Base-by-base conservation (phyloP, 2,888 invertebrate species). In the Drosophila setosimentum region DNA sequence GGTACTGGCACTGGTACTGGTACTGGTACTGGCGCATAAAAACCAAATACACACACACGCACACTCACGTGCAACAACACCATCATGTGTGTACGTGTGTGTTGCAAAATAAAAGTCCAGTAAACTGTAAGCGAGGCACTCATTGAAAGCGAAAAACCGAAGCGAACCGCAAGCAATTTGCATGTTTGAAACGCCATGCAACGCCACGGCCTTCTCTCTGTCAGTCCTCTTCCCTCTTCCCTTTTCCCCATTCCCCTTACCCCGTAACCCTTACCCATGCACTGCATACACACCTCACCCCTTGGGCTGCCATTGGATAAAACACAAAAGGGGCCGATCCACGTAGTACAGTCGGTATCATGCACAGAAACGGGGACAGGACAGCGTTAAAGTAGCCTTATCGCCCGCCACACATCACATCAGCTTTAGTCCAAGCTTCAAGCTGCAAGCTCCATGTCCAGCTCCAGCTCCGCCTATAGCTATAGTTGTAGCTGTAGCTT, bases 111-210 rank as follows among this genome's bases (percentile, higher is more conserved):
- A 69, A 76, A 73, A 78, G 83, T 76, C 65, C 77, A 74, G 82
- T 83, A 69, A 83, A 81, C 87, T 83, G 87, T 86, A 82, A 86
- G 80, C 83, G 87, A 68, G 76, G 78, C 84, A 87, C 87, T 87
- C 87, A 87, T 83, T 81, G 82, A 85, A 87, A 87, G 80, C 85
- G 85, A 86, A 87, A 85, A 87, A 87, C 85, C 85, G 87, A 78
- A 86, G 86, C 84, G 83, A 86, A 86, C 87, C 87, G 79, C 87
- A 87, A 87, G 88, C 87, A 87, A 87, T 87, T 87, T 87, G 87
- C 87, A 87, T 87, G 87, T 87, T 87, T 86, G 84, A 86, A 87
- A 82, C 82, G 78, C 82, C 83, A 84, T 85, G 78, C 80, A 82
- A 69, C 81, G 78, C 80, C 68, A 75, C 51, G 45, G 74, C 70